Conservation (phyloP, 2,113 vertebrate species). For the Stegostoma tigrinum region DNA sequence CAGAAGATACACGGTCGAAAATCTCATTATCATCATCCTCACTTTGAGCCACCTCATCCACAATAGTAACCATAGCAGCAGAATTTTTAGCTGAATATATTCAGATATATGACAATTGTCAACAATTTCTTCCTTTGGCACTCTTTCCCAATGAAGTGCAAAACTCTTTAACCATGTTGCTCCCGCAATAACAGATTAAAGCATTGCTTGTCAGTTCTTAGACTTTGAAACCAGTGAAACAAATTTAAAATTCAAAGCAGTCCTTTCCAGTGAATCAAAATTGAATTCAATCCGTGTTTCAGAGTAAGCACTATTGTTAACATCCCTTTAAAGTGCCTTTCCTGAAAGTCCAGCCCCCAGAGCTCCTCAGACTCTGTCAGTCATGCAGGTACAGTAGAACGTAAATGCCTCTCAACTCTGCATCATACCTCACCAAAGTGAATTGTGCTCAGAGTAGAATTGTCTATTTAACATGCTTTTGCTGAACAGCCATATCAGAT, state of each 20-base stretch:
- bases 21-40: conserved; percentile 4
- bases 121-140: not conserved
- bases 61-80: conserved; percentile 29
- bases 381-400: not conserved
- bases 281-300: not conserved
- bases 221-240: not conserved
- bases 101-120: not conserved
- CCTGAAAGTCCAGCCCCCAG: not conserved
- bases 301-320: not conserved
- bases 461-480: not conserved
- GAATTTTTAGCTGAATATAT: not conserved
- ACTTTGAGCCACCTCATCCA: not conserved
- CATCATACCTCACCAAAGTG: not conserved
- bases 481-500: not conserved
- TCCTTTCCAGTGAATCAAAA: not conserved
- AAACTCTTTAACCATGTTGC: not conserved
- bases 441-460: not conserved
- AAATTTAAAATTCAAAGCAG: too few relatives aligned
- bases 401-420: not conserved
- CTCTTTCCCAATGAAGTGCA: not conserved
- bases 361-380: not conserved
- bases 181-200: conserved; percentile 14
- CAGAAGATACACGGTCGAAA: not conserved
- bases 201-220: not conserved
- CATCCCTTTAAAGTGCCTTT: not conserved